Percentiles rank a stretch among this genome's conserved stretches.
These are phyloP conservation scores for Drosophila albomicans DNA, from an alignment of 1,140 invertebrate species.

Conservation along the genomic window DNA sequence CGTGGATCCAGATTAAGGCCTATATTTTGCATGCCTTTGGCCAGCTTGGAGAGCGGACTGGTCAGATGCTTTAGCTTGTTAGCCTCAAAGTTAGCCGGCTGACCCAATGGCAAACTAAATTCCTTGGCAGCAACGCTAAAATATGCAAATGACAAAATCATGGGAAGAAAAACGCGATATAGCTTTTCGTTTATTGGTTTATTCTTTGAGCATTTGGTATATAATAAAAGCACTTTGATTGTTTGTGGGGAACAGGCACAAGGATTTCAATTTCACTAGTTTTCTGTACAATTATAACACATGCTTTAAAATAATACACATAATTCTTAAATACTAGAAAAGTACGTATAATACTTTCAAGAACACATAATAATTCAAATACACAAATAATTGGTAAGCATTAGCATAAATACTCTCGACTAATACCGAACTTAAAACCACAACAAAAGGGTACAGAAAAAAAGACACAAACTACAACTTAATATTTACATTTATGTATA, in stretches of 20 bases:
- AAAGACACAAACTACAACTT: conserved; percentile 27
- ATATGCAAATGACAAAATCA: conserved; percentile 29
- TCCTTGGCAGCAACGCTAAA: conserved; percentile 74
- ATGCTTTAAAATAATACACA: conserved; percentile 49
- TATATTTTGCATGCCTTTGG: conserved; percentile 93
- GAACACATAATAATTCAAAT: conserved; percentile 1
- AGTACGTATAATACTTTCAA: conserved; percentile 38
- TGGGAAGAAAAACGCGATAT: conserved; percentile 29
- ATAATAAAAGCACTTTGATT: conserved; percentile 33
- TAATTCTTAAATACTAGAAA: conserved; percentile 32
- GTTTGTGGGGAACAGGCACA: conserved; percentile 55
- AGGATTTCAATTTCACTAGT: conserved; percentile 30
- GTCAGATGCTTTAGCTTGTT: conserved; percentile 88
- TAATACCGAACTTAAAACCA: conserved; percentile 55
- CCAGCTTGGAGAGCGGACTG: conserved; percentile 92
- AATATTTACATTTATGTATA: conserved; percentile 50
- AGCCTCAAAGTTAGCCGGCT: conserved; percentile 46
- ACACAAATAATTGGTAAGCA: conserved; percentile 35
- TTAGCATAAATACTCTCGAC: conserved; percentile 40
- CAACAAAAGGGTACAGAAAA: conserved; percentile 41
- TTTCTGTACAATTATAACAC: conserved; percentile 60
- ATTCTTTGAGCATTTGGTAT: conserved; percentile 58
- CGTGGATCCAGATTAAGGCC: conserved; percentile 93
- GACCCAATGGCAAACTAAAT: conserved; percentile 88
- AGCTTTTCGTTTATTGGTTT: conserved; percentile 49